These are phyloP conservation scores for Agrenia bidenticulata DNA, from an alignment of 2,888 invertebrate species.

Conservation along the genomic window DNA sequence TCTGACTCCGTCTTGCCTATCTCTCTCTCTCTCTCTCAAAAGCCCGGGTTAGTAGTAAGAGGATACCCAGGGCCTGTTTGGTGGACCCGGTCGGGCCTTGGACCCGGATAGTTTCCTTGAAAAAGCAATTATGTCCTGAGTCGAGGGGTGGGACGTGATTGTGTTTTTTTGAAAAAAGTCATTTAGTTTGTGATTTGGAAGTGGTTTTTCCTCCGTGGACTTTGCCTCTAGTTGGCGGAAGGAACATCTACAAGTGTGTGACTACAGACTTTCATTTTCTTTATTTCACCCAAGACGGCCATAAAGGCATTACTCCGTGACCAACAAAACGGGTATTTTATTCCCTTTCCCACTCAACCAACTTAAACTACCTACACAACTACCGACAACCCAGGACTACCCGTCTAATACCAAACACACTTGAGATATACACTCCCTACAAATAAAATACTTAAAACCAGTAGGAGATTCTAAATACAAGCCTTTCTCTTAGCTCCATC, in stretches of 20 bases:
- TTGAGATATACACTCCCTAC: too few relatives aligned
- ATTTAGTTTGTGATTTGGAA: constrained; percentile 12
- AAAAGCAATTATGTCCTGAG: constrained; percentile 4
- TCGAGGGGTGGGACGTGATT: constrained; percentile 8
- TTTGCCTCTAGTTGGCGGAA: background rate
- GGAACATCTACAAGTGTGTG: constrained; percentile 15
- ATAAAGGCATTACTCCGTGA: constrained; percentile 84
- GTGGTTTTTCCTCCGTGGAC: constrained; percentile 12
- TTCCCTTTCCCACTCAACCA: constrained; percentile 12
- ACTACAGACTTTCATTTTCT: constrained; percentile 69
- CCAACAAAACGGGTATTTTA: constrained; percentile 57
- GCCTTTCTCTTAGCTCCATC: too few relatives aligned
- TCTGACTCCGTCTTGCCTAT: too few relatives aligned
- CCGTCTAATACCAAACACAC: too few relatives aligned
- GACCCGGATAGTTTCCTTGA: background rate
- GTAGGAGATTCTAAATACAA: too few relatives aligned
- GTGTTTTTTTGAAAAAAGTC: constrained; percentile 15
- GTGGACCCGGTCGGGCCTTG: too few relatives aligned
- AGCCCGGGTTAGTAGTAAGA: too few relatives aligned
- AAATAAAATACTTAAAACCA: too few relatives aligned
- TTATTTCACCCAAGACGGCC: constrained; percentile 82
- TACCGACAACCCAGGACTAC: too few relatives aligned
- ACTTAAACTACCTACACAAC: constrained; percentile 1
- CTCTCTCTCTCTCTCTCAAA: too few relatives aligned
- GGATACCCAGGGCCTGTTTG: too few relatives aligned